phyloP scores from a whole-genome alignment of 1,140 invertebrate species.

The Leguminivora glycinivorella region DNA sequence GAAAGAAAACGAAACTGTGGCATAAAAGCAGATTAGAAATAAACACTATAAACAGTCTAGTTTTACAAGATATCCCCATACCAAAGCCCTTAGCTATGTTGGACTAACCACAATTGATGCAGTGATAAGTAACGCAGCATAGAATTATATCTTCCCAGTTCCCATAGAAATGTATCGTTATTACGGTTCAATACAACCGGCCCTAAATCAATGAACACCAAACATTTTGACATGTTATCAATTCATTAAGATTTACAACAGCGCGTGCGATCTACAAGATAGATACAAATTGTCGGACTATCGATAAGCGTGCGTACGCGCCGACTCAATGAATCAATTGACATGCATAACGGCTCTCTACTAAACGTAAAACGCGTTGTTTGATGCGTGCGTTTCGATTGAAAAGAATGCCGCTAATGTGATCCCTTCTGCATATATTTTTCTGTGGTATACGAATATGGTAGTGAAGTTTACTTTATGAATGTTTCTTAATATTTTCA shows the following conservation, averaged over 20 bases:
- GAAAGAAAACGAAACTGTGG: no score
- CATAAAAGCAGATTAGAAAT: no score
- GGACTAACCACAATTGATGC: no score
- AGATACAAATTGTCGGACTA: constrained; percentile 41
- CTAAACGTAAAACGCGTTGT: constrained; percentile 25
- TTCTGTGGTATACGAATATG: background rate
- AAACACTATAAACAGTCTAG: no score
- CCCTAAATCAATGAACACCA: no score
- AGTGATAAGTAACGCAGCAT: no score
- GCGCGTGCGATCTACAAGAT: constrained; percentile 22
- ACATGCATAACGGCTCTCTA: constrained; percentile 40
- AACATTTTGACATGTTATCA: background rate
- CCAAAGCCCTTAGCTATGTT: no score
- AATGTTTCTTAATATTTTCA: background rate
- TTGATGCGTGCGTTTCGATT: constrained; percentile 15
- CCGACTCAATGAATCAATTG: constrained; percentile 63
- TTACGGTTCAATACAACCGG: no score
- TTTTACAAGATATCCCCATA: no score
- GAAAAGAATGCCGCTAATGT: constrained; percentile 12
- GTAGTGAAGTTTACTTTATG: background rate
- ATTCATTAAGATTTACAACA: constrained; percentile 2
- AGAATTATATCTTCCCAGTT: no score
- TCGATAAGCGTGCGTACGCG: constrained; percentile 57
- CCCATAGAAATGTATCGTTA: no score
- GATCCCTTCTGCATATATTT: background rate